Evolutionary conservation across 1,140 invertebrate species (phyloP).

Genomic region (Cotesia glomerata): DNA sequence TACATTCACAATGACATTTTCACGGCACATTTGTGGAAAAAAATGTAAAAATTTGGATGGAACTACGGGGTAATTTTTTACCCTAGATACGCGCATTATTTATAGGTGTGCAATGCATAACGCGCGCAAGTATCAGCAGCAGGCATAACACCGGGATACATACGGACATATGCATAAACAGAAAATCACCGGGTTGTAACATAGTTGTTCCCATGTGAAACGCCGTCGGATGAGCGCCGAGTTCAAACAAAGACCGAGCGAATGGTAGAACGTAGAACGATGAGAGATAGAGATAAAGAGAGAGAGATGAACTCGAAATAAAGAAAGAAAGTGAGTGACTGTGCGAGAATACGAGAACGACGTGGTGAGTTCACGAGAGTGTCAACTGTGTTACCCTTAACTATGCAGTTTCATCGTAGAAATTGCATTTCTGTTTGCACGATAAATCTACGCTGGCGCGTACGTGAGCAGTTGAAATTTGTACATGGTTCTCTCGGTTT

Average conservation of each 20-base stretch:
- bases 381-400: conserved; percentile 20
- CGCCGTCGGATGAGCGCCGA: not conserved
- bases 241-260: too few relatives aligned
- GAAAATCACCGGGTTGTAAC: conserved; percentile 20
- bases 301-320: too few relatives aligned
- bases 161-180: conserved; percentile 18
- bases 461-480: conserved; percentile 29
- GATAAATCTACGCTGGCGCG: conserved; percentile 25
- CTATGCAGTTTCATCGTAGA: conserved; percentile 32
- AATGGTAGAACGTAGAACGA: not conserved
- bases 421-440: conserved; percentile 35
- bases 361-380: conserved; percentile 5
- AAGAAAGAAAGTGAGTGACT: not conserved
- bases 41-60: too few relatives aligned
- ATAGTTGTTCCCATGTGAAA: conserved; percentile 6
- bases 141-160: conserved; percentile 1
- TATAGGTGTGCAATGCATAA: not conserved
- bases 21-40: too few relatives aligned
- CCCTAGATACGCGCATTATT: not conserved
- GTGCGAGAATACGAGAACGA: not conserved
- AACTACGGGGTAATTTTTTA: too few relatives aligned
- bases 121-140: conserved; percentile 13
- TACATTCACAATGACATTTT: too few relatives aligned
- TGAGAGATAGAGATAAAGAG: not conserved
- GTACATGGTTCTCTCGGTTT: conserved; percentile 17